Conservation (phyloP, 2,888 invertebrate species). For the Willowsia nigromaculata region DNA sequence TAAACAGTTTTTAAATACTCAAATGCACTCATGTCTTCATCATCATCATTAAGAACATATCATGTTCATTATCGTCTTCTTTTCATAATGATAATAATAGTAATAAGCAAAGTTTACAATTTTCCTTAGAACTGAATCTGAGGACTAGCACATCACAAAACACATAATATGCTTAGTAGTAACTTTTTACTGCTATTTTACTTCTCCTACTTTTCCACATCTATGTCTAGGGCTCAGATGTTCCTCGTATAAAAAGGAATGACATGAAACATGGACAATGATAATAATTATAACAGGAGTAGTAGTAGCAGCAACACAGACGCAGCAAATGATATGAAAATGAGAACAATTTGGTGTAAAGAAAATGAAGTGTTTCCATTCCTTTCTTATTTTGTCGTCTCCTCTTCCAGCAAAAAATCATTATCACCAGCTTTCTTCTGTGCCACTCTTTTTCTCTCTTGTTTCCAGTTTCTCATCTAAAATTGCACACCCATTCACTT, state of each 20-base stretch:
- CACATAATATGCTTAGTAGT: background rate
- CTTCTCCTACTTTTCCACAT: background rate
- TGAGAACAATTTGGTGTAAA: background rate
- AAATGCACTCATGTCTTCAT: background rate
- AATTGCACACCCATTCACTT: constrained; percentile 9
- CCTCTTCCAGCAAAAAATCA: background rate
- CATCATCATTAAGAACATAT: background rate
- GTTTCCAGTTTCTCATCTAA: too few relatives aligned
- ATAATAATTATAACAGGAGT: constrained; percentile 4
- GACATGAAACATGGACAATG: constrained; percentile 23
- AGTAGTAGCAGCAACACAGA: background rate
- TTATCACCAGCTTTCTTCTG: background rate
- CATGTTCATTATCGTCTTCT: constrained; percentile 14
- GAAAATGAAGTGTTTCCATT: constrained; percentile 31
- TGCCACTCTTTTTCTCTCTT: too few relatives aligned
- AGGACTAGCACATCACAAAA: background rate
- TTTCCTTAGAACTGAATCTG: background rate
- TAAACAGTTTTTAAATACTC: background rate
- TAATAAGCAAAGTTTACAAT: background rate
- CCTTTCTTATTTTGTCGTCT: background rate
- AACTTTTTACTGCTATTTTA: constrained; percentile 12
- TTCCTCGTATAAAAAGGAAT: background rate
- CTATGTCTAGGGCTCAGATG: background rate
- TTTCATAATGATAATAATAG: background rate
- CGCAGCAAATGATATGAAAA: background rate